Conservation (phyloP, 1,140 invertebrate genomes). For the Lordiphosa clarofinis region DNA sequence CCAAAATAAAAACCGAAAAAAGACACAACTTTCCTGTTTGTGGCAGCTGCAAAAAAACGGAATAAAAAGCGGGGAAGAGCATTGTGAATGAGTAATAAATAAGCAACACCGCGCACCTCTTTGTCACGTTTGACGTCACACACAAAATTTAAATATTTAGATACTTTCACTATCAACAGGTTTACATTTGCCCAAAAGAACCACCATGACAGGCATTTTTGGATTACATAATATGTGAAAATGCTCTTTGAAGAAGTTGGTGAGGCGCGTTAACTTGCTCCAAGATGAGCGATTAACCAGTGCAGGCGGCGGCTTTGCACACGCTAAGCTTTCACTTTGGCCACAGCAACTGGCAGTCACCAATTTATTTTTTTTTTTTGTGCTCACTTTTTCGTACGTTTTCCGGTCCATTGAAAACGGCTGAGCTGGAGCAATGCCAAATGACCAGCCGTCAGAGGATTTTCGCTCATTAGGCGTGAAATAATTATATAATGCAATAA, state of each 20-base stretch:
- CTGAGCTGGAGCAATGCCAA: conserved; percentile 18
- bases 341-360: conserved; percentile 25
- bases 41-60: conserved; percentile 45
- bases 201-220: conserved; percentile 1
- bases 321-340: conserved; percentile 63
- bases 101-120: conserved; percentile 11
- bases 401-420: conserved; percentile 72
- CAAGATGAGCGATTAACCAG: too few species aligned
- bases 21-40: conserved; percentile 57
- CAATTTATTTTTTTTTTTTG: conserved; percentile 42
- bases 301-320: background rate
- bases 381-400: conserved; percentile 68
- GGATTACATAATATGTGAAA: background rate
- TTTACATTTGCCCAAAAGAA: conserved; percentile 3
- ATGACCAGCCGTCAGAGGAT: conserved; percentile 37
- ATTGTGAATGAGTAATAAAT: conserved; percentile 11
- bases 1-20: conserved; percentile 35
- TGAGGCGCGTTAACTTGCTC: background rate
- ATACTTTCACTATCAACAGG: conserved; percentile 60
- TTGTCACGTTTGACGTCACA: conserved; percentile 63
- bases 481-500: conserved; percentile 36
- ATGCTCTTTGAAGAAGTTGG: background rate
- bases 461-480: conserved; percentile 59
- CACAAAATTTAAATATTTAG: conserved; percentile 58
- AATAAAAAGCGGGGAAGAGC: conserved; percentile 21